phyloP scores from a whole-genome alignment of 2,797 vertebrate species.

The Oophaga sylvatica region DNA sequence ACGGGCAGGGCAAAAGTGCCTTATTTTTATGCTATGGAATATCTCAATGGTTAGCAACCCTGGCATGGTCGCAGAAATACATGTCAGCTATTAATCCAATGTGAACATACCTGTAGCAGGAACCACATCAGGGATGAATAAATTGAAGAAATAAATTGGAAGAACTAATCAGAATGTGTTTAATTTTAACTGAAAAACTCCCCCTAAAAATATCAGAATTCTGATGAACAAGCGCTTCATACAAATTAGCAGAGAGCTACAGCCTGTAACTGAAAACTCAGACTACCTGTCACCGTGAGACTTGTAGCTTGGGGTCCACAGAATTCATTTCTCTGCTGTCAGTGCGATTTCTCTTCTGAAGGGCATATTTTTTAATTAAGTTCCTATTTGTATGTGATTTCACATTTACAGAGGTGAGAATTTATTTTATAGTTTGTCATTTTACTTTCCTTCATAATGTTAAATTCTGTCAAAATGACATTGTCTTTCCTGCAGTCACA shows the following conservation, averaged over 20 bases:
- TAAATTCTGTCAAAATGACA: constrained; percentile 1
- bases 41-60: too few species aligned
- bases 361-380: constrained; percentile 26
- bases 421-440: constrained; percentile 18
- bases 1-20: too few species aligned
- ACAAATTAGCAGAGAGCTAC: constrained; percentile 4
- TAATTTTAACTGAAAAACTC: not conserved
- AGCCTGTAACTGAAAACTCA: not conserved
- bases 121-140: not conserved
- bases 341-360: constrained; percentile 1
- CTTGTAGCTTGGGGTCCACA: constrained; percentile 1
- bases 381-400: constrained; percentile 23
- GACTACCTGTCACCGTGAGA: constrained; percentile 19
- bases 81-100: not conserved
- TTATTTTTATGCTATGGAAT: too few species aligned
- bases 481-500: constrained; percentile 1
- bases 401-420: not conserved
- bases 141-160: not conserved
- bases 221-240: not conserved
- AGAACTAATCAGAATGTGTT: not conserved
- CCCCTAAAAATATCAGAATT: not conserved
- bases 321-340: constrained; percentile 26
- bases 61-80: too few species aligned
- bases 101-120: not conserved
- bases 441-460: constrained; percentile 8